Conservation (phyloP, 2,797 vertebrate species). For the Lepus oiostolus region DNA sequence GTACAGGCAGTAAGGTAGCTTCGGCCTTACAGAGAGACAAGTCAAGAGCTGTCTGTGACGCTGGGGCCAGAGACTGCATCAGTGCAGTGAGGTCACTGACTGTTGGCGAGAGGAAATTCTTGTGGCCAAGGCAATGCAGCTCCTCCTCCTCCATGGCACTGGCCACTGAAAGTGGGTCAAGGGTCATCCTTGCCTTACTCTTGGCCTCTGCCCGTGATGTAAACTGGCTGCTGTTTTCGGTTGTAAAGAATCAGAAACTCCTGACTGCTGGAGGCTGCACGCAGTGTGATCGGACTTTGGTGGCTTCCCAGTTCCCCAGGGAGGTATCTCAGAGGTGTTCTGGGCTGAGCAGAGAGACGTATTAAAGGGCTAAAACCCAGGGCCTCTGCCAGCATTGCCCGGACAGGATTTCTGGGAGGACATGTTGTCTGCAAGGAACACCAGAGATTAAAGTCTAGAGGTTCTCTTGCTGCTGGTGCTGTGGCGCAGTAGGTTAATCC, state of each 20-base stretch:
- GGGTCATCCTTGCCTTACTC: background rate
- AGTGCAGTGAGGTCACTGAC: background rate
- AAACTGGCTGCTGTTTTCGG: constrained; percentile 70
- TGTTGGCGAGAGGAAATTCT: constrained; percentile 13
- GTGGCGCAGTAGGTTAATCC: too few relatives aligned
- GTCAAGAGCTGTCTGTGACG: constrained; percentile 55
- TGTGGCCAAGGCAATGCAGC: constrained; percentile 60
- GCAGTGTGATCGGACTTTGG: background rate
- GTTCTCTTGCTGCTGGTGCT: background rate
- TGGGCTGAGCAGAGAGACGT: background rate
- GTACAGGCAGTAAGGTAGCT: constrained; percentile 14
- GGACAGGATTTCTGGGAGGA: background rate
- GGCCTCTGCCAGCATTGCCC: background rate
- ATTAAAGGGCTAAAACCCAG: background rate
- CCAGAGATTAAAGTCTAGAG: background rate
- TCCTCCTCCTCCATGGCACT: constrained; percentile 36
- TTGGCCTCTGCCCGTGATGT: constrained; percentile 25
- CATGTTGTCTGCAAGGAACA: background rate
- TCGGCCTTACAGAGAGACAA: background rate
- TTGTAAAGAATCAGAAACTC: constrained; percentile 62
- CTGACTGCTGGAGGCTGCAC: background rate
- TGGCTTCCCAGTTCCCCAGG: background rate
- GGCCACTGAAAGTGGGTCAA: background rate
- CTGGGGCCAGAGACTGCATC: background rate
- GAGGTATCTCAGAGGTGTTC: background rate